These are phyloP conservation scores for Eumerus sabulonum DNA, from an alignment of 2,888 invertebrate species.

Conservation along the genomic window DNA sequence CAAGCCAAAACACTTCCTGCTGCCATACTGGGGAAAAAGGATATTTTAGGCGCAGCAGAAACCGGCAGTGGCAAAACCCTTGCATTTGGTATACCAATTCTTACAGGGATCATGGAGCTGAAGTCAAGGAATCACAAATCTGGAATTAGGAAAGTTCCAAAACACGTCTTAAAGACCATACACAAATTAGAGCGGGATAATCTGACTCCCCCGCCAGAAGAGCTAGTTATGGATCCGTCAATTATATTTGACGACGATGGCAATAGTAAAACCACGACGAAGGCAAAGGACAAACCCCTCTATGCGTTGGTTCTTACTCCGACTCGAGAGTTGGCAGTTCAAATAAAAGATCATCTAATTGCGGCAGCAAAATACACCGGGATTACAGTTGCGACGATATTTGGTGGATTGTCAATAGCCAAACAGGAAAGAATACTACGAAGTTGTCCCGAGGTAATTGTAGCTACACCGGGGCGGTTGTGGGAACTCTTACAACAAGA, in stretches of 20 bases:
- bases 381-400: slow-evolving; percentile 88
- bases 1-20: slow-evolving; percentile 89
- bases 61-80: slow-evolving; percentile 99
- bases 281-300: slow-evolving; percentile 78
- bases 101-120: slow-evolving; percentile 89
- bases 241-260: slow-evolving; percentile 71
- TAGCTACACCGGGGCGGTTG: slow-evolving; percentile 97
- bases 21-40: slow-evolving; percentile 90
- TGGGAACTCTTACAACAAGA: slow-evolving; percentile 95
- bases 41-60: slow-evolving; percentile 98
- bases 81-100: slow-evolving; percentile 97
- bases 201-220: slow-evolving; percentile 78
- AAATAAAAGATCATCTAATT: slow-evolving; percentile 92
- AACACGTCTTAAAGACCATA: slow-evolving; percentile 74
- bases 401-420: slow-evolving; percentile 96
- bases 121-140: slow-evolving; percentile 79
- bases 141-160: slow-evolving; percentile 74
- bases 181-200: slow-evolving; percentile 75
- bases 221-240: slow-evolving; percentile 70
- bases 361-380: slow-evolving; percentile 89
- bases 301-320: slow-evolving; percentile 95
- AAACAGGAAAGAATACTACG: slow-evolving; percentile 94
- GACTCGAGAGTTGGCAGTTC: slow-evolving; percentile 96
- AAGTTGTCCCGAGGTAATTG: slow-evolving; percentile 93
- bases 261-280: slow-evolving; percentile 66